A percentile compares a stretch with the other conserved stretches of the same genome.
Evolutionary conservation across 2,888 invertebrate genomes (phyloP).

Genomic region (Pseudanteris insignis): DNA sequence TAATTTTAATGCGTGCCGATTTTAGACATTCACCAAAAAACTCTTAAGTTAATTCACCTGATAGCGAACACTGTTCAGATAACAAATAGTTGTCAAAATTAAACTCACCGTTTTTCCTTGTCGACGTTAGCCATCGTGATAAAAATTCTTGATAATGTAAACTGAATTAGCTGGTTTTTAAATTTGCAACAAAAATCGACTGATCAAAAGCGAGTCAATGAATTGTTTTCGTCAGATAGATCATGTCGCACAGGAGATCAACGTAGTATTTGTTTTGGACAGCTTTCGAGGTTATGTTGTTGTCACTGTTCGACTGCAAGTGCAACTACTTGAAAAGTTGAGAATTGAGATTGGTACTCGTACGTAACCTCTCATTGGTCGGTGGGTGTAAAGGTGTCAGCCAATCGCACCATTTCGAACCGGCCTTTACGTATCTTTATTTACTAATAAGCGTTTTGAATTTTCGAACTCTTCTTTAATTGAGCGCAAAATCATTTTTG

Average conservation of each 20-base stretch:
- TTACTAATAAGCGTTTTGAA: too few relatives aligned
- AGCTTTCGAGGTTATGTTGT: not conserved
- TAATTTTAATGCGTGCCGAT: too few relatives aligned
- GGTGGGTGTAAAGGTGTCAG: not conserved
- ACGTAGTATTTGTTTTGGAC: not conserved
- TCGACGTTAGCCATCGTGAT: not conserved
- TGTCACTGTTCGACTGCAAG: not conserved
- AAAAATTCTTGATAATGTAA: not conserved
- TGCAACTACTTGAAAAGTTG: not conserved
- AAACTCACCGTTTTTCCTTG: slow-evolving; percentile 3
- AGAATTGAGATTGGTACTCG: not conserved
- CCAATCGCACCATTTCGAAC: too few relatives aligned
- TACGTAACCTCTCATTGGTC: not conserved
- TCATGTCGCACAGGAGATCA: not conserved
- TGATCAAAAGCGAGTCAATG: not conserved
- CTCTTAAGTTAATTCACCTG: too few relatives aligned
- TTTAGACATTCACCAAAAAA: too few relatives aligned
- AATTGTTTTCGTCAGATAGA: too few relatives aligned
- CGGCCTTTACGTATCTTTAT: too few relatives aligned
- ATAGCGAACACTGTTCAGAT: not conserved
- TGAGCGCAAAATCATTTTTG: too few relatives aligned
- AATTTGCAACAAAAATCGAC: not conserved
- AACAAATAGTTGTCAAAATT: too few relatives aligned
- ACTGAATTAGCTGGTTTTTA: not conserved
- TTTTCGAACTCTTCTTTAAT: too few relatives aligned